phyloP scores from a whole-genome alignment of 2,113 vertebrate species.

The Carassius auratus region DNA sequence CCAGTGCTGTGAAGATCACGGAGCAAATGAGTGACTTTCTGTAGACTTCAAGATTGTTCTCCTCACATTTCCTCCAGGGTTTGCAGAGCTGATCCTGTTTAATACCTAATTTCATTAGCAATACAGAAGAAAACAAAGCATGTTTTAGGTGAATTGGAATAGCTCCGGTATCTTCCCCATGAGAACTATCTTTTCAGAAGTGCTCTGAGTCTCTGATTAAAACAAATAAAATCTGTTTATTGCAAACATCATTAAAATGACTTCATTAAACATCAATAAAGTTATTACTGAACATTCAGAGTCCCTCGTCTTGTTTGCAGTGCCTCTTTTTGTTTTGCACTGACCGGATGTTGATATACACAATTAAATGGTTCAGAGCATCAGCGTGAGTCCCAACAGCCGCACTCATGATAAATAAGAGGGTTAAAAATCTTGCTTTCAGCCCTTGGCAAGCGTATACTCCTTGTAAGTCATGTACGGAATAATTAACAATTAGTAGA shows the following conservation, averaged over 20 bases:
- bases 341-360: neutral
- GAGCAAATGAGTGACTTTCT: neutral
- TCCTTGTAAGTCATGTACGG: constrained; percentile 52
- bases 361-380: neutral
- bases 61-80: neutral
- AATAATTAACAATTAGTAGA: too few species aligned
- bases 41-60: constrained; percentile 11
- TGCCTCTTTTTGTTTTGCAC: neutral
- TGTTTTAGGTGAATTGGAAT: constrained; percentile 45
- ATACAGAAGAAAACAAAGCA: constrained; percentile 53
- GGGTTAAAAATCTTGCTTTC: neutral
- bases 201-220: constrained; percentile 36
- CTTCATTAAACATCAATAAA: constrained; percentile 26
- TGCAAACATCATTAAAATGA: neutral
- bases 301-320: neutral
- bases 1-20: constrained; percentile 31
- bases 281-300: constrained; percentile 13
- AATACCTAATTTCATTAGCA: constrained; percentile 54
- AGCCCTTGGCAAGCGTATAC: constrained; percentile 3
- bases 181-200: constrained; percentile 24
- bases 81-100: constrained; percentile 47
- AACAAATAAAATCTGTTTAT: constrained; percentile 47
- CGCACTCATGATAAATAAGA: neutral
- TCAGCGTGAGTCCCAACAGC: neutral
- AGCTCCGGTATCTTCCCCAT: constrained; percentile 52